Evolutionary conservation across 2,113 vertebrate species (phyloP), one percentile per base, ranked within the genome.

Genomic region (Glareola pratincola): DNA sequence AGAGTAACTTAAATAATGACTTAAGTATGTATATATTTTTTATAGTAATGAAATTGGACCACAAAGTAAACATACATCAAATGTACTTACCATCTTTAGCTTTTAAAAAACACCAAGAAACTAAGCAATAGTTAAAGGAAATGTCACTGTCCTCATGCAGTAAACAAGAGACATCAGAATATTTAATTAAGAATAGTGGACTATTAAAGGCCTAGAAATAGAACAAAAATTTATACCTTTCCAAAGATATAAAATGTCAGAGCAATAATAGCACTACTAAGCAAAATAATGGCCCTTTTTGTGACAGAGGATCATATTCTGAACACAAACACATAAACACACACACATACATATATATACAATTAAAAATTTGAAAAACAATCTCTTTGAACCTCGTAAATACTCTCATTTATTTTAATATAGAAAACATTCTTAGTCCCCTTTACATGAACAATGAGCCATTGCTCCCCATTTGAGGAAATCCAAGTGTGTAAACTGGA

Each of bases 221-320:
- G 47, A 97, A 94, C 4, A 79, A 57, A 82, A 57, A 36, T 30
- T 69, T 32, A 4, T 47, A 67, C 27, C 37, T 84, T 91, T 94
- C 32, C 68, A 95, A 93, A 95, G 72, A 75, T 63, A 80, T 30
- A 66, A 93, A 94, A 60, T 68, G 36, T 10, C 30, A 94, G 72
- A 77, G 18, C 36, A 88, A 22, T 80, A 85, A 57, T 6, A 62
- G 24, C n/a, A 59, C 27, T 68, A 88, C 45, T 13, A 85, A 74
- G 75, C 6, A 81, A 87, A 92, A n/a, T 84, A 90, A n/a, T 36
- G 30, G 11, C 16, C 14, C 43, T 36, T 75, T 95, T 83, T 80
- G 18, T 75, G 5, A 41, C 8, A 57, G 23, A 86, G 5, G 8
- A 76, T 54, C 21, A 29, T 22, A 78, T 83, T 88, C 23, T 60